Evolutionary conservation across 2,113 vertebrate species (phyloP), one percentile per base, ranked within the genome.

Genomic region (Lampris incognitus): DNA sequence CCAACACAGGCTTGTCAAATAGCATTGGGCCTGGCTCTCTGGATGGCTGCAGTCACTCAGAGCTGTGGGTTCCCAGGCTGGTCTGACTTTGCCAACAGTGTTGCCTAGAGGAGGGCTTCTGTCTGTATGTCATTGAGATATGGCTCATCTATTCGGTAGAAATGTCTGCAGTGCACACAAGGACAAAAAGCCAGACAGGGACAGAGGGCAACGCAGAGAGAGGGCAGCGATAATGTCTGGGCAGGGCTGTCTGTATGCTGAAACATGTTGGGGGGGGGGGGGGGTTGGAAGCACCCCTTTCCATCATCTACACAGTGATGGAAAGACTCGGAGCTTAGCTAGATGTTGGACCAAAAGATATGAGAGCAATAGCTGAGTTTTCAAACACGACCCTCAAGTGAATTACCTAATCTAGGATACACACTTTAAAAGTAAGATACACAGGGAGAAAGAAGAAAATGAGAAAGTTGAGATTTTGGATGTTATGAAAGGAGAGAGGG

Each of bases 1-100:
- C 71, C 78, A 88, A 74, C 73, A 84, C 66, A 60, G 76, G 74
- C 69, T 76, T 85, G 88, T 93, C 90, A 85, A 79, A 88, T 54
- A 85, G 70, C 72, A 82, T 82, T 88, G 76, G 79, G 67, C 60
- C 65, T 74, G 59, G 10, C 65, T 78, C 60, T 76, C 37, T 78
- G 52, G 72, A 79, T 74, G 62, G 50, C 78, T 69, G 62, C 51
- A 83, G 76, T 81, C 74, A 59, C 66, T 69, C 56, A 61, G 51
- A 61, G 66, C 66, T 60, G 9, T 66, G 65, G 65, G 69, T 59
- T 24, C 66, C 71, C 48, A 60, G 50, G 57, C 64, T 71, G 59
- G 11, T 66, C 36, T 72, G 80, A 6, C 59, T 24, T 60, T 71
- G 41, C 42, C 40, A 71, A 69, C 56, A 72, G 56, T 63, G 60